Percentiles rank a stretch among this genome's conserved stretches.
Evolutionary conservation across 2,113 vertebrate genomes (phyloP).

Genomic region (Scopus umbretta): DNA sequence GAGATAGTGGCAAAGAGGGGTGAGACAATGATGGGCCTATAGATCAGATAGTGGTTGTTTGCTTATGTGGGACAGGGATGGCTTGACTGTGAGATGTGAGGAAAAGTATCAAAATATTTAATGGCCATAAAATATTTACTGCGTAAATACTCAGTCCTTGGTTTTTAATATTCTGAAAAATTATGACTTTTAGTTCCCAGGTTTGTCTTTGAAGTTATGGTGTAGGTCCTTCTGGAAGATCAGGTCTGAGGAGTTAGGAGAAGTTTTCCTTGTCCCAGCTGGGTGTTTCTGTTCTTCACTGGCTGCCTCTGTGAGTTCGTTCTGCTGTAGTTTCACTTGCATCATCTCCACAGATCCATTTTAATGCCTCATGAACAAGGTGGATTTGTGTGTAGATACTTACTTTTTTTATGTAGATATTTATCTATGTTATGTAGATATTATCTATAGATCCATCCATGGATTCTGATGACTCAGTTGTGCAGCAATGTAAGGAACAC

Average conservation of each 20-base stretch:
- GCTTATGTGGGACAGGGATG: background rate
- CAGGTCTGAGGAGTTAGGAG: background rate
- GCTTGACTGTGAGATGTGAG: background rate
- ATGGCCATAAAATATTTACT: background rate
- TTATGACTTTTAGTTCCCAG: background rate
- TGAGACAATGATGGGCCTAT: background rate
- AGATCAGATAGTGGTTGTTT: background rate
- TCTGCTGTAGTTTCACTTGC: background rate
- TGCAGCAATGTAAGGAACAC: background rate
- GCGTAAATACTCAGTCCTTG: background rate
- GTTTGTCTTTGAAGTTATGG: background rate
- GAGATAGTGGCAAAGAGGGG: background rate
- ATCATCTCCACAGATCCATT: background rate
- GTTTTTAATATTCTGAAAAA: background rate
- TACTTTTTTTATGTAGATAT: background rate
- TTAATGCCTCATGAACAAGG: background rate
- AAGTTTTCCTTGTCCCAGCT: background rate
- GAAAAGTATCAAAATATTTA: background rate
- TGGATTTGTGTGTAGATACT: background rate
- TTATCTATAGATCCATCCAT: background rate
- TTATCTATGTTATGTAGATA: background rate
- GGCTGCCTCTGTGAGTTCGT: background rate
- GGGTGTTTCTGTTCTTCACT: background rate
- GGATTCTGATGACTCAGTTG: background rate
- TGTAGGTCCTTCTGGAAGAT: background rate